Evolutionary conservation across 2,888 invertebrate species (phyloP).

Genomic region (Ichneumoninae sp.): DNA sequence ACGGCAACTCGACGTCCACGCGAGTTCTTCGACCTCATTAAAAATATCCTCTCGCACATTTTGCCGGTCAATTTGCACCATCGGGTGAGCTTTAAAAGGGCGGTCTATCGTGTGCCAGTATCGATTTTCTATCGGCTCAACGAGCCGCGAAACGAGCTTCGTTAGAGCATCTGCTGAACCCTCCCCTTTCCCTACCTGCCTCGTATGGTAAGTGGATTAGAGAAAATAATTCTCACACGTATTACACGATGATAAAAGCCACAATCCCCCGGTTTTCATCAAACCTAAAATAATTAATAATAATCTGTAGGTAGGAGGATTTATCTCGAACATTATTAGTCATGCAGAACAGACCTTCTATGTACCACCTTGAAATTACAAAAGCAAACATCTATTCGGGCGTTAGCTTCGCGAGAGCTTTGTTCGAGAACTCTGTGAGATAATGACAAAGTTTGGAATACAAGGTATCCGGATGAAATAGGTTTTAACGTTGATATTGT

Average conservation of each 20-base stretch:
- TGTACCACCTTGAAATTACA: not conserved
- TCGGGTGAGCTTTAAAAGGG: constrained; percentile 63
- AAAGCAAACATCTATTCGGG: not conserved
- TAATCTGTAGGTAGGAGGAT: not conserved
- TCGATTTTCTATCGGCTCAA: constrained; percentile 65
- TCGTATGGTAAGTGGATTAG: constrained; percentile 53
- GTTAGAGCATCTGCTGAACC: constrained; percentile 53
- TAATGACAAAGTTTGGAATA: constrained; percentile 9
- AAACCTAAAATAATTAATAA: not conserved
- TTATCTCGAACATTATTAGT: not conserved
- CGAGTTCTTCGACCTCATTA: constrained; percentile 61
- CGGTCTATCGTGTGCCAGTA: constrained; percentile 61
- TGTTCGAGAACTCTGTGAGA: not conserved
- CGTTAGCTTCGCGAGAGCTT: not conserved
- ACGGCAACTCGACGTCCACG: not conserved
- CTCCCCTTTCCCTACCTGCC: constrained; percentile 3
- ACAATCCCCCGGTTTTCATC: not conserved
- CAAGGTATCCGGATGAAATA: constrained; percentile 8
- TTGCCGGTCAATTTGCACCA: constrained; percentile 58
- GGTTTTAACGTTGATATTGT: constrained; percentile 31
- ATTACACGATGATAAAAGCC: constrained; percentile 18
- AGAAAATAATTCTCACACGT: constrained; percentile 37
- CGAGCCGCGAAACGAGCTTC: constrained; percentile 66
- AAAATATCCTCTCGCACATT: constrained; percentile 49
- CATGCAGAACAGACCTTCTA: not conserved